Base-by-base conservation (phyloP, 2,113 vertebrate genomes). In the Trogon melanurus region DNA sequence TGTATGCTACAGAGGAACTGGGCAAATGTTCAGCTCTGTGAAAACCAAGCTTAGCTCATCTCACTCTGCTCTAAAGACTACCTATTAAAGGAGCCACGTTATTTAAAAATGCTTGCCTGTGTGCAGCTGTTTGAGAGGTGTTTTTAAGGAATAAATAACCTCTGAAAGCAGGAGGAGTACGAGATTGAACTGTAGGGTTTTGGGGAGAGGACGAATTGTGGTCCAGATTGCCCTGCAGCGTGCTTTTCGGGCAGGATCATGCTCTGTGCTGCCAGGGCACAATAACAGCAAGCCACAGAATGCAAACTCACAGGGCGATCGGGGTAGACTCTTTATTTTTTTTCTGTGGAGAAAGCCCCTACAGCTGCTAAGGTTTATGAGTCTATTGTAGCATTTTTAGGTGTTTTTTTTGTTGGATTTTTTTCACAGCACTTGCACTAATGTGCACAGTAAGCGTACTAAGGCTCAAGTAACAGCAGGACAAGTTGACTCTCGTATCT, bases 361-460 rank as follows among this genome's bases (percentile, higher is more conserved):
- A 74, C n/a, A 90, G 66, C 48, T 84, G 67, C 75, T 96, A 54
- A 88, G 50, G 58, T 90, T 96, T 95, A 87, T 13, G 3, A 90
- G 73, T 45, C 72, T 79, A 51, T 44, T 78, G 61, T 44, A 93
- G 86, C 38, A 88, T 82, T 67, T 94, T 66, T 23, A 41, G 41
- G 41, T 41, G 41, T 50, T 50, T 50, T 71, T 54, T 83, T 72
- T 41, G 41, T 41, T 41, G 41, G 41, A 41, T 93, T 84, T 94
- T 51, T 67, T 93, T 79, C 88, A 60, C 62, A 75, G 79, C 38
- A 93, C 91, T 72, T 88, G 81, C 80, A 85, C 51, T 73, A 86
- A 96, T 88, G 89, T 84, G 89, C 94, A 89, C 83, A 93, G 86
- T 95, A 95, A 96, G 90, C 62, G 88, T 10, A 91, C 51, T 44